A percentile compares a stretch with the other conserved stretches of the same genome.
phyloP scores from a whole-genome alignment of 2,113 vertebrate genomes.

The Takifugu bimaculatus region DNA sequence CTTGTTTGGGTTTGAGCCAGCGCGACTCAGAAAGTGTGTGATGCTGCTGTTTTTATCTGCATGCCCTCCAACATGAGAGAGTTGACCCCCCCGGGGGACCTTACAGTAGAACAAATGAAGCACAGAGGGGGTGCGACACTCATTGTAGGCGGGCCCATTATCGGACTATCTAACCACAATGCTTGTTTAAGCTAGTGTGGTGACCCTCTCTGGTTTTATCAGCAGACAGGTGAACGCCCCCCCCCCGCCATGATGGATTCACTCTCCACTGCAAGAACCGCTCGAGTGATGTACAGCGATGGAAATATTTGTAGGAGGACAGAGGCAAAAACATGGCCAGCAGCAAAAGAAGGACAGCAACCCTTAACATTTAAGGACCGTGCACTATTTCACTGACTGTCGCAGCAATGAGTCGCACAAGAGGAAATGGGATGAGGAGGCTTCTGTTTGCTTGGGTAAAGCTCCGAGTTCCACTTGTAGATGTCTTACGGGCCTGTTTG shows the following conservation, averaged over 20 bases:
- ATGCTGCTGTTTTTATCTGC: slow-evolving; percentile 38
- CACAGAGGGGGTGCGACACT: neutral
- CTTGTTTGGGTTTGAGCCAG: slow-evolving; percentile 40
- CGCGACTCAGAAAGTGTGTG: slow-evolving; percentile 23
- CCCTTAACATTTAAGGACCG: no score
- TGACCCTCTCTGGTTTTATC: slow-evolving; percentile 25
- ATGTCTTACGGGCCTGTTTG: neutral
- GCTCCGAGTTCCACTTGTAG: no score
- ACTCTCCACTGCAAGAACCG: neutral
- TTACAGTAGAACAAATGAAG: slow-evolving; percentile 10
- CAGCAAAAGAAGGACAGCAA: no score
- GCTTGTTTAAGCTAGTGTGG: slow-evolving; percentile 7
- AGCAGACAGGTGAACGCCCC: slow-evolving; percentile 9
- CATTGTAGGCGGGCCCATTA: slow-evolving; percentile 1
- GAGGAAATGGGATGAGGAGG: no score
- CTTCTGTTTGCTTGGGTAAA: no score
- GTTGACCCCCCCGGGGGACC: slow-evolving; percentile 22
- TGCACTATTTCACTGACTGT: no score
- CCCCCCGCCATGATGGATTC: slow-evolving; percentile 31
- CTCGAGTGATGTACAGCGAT: no score
- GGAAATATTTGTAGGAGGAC: no score
- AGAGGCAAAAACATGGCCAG: no score
- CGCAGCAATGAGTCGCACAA: no score
- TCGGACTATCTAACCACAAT: neutral
- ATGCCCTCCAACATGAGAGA: slow-evolving; percentile 19